Conservation (phyloP, 2,113 vertebrate genomes). For the Rutilus rutilus region DNA sequence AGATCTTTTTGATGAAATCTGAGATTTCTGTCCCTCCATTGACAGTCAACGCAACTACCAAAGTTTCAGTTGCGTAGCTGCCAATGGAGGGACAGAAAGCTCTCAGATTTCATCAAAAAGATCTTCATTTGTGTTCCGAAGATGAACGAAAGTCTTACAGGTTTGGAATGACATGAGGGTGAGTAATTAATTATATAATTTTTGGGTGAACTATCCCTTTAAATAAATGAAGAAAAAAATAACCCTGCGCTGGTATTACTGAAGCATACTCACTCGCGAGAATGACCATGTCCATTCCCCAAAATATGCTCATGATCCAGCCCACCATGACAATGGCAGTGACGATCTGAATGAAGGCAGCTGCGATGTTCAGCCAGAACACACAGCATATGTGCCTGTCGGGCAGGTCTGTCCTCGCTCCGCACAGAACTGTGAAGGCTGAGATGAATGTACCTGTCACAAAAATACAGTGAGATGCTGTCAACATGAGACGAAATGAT, state of each 20-base stretch:
- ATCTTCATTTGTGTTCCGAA: too few species aligned
- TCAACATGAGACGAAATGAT: neutral
- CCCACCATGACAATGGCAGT: slow-evolving; percentile 98
- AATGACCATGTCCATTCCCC: slow-evolving; percentile 99
- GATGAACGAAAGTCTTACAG: too few species aligned
- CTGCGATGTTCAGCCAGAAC: slow-evolving; percentile 96
- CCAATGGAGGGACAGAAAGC: too few species aligned
- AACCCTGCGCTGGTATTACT: neutral
- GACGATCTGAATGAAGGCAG: slow-evolving; percentile 94
- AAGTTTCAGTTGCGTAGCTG: too few species aligned
- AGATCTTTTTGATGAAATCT: too few species aligned
- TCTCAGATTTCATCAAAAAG: too few species aligned
- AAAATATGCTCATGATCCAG: slow-evolving; percentile 99
- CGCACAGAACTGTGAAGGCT: slow-evolving; percentile 93
- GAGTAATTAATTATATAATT: too few species aligned
- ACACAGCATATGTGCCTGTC: slow-evolving; percentile 92
- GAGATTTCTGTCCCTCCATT: too few species aligned
- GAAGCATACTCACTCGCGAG: slow-evolving; percentile 88
- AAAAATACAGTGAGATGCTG: slow-evolving; percentile 9
- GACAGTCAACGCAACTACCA: too few species aligned
- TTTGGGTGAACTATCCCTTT: too few species aligned
- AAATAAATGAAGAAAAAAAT: neutral
- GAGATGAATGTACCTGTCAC: slow-evolving; percentile 90
- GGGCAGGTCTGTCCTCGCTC: slow-evolving; percentile 90
- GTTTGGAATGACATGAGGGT: too few species aligned